These are phyloP conservation scores for Casuarius casuarius DNA, from an alignment of 2,113 vertebrate genomes.

Conservation along the genomic window DNA sequence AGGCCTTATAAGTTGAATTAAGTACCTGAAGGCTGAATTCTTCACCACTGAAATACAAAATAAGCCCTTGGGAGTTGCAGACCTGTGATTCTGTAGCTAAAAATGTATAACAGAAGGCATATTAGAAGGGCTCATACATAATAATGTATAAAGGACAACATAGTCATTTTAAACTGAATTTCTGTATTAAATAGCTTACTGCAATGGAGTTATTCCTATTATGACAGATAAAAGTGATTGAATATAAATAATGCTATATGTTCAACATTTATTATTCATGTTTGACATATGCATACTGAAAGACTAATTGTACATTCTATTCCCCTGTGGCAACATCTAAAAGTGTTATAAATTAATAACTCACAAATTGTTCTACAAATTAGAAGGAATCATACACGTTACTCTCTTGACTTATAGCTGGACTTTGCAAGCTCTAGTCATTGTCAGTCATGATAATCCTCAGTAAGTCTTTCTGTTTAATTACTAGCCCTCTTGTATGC, in stretches of 20 bases:
- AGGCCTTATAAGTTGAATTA: slow-evolving; percentile 30
- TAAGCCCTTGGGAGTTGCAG: slow-evolving; percentile 21
- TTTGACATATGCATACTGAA: slow-evolving; percentile 25
- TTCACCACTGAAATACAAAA: slow-evolving; percentile 34
- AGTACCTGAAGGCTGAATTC: neutral
- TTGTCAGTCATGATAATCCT: slow-evolving; percentile 64
- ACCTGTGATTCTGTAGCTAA: slow-evolving; percentile 23
- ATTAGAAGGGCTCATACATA: neutral
- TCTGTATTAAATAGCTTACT: slow-evolving; percentile 21
- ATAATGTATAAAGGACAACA: neutral
- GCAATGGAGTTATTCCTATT: slow-evolving; percentile 5
- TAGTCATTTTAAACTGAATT: slow-evolving; percentile 25
- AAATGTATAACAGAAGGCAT: slow-evolving; percentile 1
- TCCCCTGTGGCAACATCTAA: slow-evolving; percentile 15
- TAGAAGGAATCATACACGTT: slow-evolving; percentile 48
- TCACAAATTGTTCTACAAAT: slow-evolving; percentile 50
- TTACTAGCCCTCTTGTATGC: slow-evolving; percentile 61
- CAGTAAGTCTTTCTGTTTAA: slow-evolving; percentile 66
- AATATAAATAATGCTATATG: slow-evolving; percentile 22
- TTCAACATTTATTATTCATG: slow-evolving; percentile 50
- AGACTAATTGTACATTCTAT: neutral
- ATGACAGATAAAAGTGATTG: slow-evolving; percentile 31
- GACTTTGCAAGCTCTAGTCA: slow-evolving; percentile 52
- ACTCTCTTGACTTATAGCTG: slow-evolving; percentile 57
- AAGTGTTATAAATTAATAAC: slow-evolving; percentile 62